phyloP scores from a whole-genome alignment of 2,797 vertebrate genomes.

The Oreortyx pictus region DNA sequence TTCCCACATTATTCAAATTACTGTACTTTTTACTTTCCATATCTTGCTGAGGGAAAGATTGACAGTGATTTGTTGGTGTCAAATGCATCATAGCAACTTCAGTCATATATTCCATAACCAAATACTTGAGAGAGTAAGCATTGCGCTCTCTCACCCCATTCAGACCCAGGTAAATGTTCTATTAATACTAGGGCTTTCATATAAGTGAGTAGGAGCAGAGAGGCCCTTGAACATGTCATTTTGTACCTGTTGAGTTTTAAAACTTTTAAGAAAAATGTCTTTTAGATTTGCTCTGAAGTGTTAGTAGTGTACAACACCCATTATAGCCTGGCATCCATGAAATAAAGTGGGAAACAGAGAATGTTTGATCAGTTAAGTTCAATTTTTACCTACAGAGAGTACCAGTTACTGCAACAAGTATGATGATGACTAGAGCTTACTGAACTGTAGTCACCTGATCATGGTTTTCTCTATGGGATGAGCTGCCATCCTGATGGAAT shows the following conservation, averaged over 20 bases:
- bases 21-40: conserved; percentile 74
- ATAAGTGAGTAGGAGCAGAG: background rate
- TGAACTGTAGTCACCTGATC: background rate
- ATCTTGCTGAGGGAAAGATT: conserved; percentile 74
- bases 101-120: conserved; percentile 77
- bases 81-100: conserved; percentile 40
- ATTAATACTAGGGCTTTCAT: background rate
- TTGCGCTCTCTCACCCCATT: background rate
- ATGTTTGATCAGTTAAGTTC: background rate
- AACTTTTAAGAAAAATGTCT: background rate
- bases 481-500: background rate
- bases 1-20: conserved; percentile 77
- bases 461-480: background rate
- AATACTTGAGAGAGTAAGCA: conserved; percentile 45
- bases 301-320: background rate
- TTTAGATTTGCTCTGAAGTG: background rate
- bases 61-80: conserved; percentile 71
- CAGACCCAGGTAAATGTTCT: background rate
- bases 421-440: background rate
- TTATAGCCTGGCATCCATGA: background rate
- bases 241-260: background rate
- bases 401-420: background rate
- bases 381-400: conserved; percentile 20
- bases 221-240: background rate
- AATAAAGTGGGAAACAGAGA: background rate